phyloP scores from a whole-genome alignment of 1,140 invertebrate species.

The Rhagoletis pomonella region DNA sequence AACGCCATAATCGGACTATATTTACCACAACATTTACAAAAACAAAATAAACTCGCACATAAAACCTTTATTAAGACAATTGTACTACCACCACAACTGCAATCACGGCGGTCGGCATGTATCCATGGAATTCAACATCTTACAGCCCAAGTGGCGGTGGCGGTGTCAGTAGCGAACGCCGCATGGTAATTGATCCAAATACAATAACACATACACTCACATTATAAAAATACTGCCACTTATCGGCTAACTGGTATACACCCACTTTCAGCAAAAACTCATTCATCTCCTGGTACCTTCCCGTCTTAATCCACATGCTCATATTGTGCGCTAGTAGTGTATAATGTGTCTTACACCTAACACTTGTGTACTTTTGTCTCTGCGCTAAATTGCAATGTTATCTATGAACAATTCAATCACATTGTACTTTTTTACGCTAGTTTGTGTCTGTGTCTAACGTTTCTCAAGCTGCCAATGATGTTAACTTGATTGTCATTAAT shows the following conservation, averaged over 20 bases:
- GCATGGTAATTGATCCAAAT: conserved; percentile 35
- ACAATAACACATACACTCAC: not conserved
- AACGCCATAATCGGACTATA: not conserved
- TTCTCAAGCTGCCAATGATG: not conserved
- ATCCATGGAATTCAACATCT: conserved; percentile 50
- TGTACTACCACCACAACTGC: not conserved
- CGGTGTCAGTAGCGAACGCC: not conserved
- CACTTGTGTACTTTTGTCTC: not conserved
- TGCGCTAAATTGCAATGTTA: not conserved
- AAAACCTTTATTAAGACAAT: not conserved
- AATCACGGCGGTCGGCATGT: conserved; percentile 42
- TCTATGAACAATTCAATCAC: not conserved
- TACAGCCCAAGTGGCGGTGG: conserved; percentile 31
- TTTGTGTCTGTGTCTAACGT: conserved; percentile 23
- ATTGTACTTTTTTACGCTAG: not conserved
- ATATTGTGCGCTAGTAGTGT: not conserved
- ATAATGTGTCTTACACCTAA: not conserved
- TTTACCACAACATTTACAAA: not conserved
- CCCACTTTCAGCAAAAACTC: not conserved
- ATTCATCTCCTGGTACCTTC: not conserved
- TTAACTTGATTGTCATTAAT: not conserved
- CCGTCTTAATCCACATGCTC: not conserved
- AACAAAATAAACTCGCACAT: not conserved
- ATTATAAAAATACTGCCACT: not conserved
- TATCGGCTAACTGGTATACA: conserved; percentile 8